Evolutionary conservation across 2,888 invertebrate species (phyloP), one percentile per base, ranked within the genome.

Genomic region (Calliscelio sp.): DNA sequence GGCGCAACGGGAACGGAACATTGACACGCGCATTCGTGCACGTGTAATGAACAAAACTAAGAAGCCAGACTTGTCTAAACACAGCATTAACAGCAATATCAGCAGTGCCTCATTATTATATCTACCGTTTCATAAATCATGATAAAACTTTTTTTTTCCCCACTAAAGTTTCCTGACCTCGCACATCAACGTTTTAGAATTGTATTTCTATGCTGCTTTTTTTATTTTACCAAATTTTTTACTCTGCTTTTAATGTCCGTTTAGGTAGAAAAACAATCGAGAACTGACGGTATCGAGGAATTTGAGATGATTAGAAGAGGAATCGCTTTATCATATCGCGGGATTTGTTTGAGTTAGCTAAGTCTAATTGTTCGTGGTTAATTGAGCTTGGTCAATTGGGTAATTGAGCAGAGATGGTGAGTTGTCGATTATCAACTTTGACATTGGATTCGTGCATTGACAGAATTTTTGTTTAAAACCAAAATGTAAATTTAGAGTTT

Each of bases 91-190:
- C 79, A 80, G 68, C 73, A 70, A 82, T 71, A 66, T 71, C 68
- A 75, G 61, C 65, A n/a, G n/a, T n/a, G n/a, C n/a, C n/a, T n/a
- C n/a, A n/a, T 70, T 59, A 25, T 78, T 77, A 75, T 85, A 81
- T 80, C 71, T 81, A 32, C 57, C 20, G 79, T 70, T 79, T 79
- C 80, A 80, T 80, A 81, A 85, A 85, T 80, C 85, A 80, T 73
- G 77, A 80, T 77, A 82, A 82, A 77, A 71, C 57, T 79, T 77
- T 75, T 16, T 71, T 53, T 59, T 65, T n/a, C n/a, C n/a, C n/a
- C n/a, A n/a, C n/a, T 53, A 84, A 75, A 79, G 79, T 79, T 84
- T 70, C 51, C 61, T 51, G 78, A 75, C 70, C 74, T 84, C 70
- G 74, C 73, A 18, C 46, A 18, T 32, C 32, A 32, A 32, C 32